These are phyloP conservation scores for Onychostoma macrolepis DNA, from an alignment of 2,113 vertebrate genomes.

Conservation along the genomic window DNA sequence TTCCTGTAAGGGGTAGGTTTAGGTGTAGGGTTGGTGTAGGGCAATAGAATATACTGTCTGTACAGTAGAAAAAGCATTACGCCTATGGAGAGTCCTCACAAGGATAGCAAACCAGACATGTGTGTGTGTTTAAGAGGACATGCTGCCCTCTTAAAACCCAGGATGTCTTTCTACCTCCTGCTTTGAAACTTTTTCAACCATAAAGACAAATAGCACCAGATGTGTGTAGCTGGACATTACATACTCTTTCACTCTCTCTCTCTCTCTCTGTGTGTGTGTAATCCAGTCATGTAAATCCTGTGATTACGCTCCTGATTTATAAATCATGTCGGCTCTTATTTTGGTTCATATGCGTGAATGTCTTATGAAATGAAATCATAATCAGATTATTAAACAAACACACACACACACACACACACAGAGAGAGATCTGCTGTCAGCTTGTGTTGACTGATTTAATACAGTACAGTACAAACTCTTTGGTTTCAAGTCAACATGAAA, in stretches of 20 bases:
- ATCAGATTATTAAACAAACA: constrained; percentile 29
- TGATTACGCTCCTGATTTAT: constrained; percentile 51
- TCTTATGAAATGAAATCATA: constrained; percentile 33
- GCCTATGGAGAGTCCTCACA: too few species aligned
- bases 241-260: not conserved
- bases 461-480: not conserved
- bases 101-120: too few species aligned
- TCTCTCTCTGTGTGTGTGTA: not conserved
- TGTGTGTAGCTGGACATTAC: constrained; percentile 54
- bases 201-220: constrained; percentile 67
- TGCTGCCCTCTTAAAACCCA: constrained; percentile 60
- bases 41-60: too few species aligned
- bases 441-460: constrained; percentile 1
- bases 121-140: constrained; percentile 62
- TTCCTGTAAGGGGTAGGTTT: too few species aligned
- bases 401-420: constrained; percentile 18
- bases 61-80: too few species aligned
- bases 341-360: constrained; percentile 14
- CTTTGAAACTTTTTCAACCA: constrained; percentile 47
- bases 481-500: not conserved
- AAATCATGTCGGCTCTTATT: constrained; percentile 4
- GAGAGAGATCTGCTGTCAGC: too few species aligned
- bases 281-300: constrained; percentile 33
- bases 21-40: too few species aligned
- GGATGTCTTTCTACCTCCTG: constrained; percentile 66